A percentile compares a stretch with the other conserved stretches of the same genome.
These are phyloP conservation scores for Hyperoplus lanceolatus DNA, from an alignment of 2,797 vertebrate genomes.

Conservation along the genomic window DNA sequence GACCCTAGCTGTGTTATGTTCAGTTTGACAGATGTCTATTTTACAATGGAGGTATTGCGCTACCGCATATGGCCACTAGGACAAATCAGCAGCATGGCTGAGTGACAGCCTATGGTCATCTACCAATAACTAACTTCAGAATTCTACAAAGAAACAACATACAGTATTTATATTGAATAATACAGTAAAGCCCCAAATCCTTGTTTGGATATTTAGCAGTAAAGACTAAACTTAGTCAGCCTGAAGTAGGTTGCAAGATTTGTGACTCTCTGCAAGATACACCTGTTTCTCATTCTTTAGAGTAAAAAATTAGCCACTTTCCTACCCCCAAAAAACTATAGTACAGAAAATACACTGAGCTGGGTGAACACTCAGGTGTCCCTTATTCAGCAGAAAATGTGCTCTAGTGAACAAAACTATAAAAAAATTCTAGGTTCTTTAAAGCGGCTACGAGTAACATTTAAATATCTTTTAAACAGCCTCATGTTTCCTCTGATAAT, in stretches of 20 bases:
- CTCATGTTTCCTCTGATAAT: too few species aligned
- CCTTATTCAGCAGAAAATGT: conserved; percentile 31
- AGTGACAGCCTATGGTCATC: neutral
- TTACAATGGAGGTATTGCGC: neutral
- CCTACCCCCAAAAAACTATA: neutral
- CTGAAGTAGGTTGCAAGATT: neutral
- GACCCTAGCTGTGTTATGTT: neutral
- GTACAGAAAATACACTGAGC: neutral
- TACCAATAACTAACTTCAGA: neutral
- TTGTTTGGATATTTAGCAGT: neutral
- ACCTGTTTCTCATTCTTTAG: neutral
- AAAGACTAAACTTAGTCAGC: neutral
- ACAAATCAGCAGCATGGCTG: neutral
- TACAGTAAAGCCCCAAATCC: neutral
- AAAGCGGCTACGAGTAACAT: too few species aligned
- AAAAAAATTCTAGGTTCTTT: neutral
- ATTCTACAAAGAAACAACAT: neutral
- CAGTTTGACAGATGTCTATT: neutral
- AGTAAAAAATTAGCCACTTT: neutral
- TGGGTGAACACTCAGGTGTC: neutral
- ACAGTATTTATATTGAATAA: neutral
- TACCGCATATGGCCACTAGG: neutral
- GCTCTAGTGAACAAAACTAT: conserved; percentile 21
- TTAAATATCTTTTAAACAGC: too few species aligned
- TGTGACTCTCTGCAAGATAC: neutral